Percentiles rank a stretch among this genome's conserved stretches.
phyloP scores from a whole-genome alignment of 1,140 invertebrate genomes.

The Sycophila sp. region DNA sequence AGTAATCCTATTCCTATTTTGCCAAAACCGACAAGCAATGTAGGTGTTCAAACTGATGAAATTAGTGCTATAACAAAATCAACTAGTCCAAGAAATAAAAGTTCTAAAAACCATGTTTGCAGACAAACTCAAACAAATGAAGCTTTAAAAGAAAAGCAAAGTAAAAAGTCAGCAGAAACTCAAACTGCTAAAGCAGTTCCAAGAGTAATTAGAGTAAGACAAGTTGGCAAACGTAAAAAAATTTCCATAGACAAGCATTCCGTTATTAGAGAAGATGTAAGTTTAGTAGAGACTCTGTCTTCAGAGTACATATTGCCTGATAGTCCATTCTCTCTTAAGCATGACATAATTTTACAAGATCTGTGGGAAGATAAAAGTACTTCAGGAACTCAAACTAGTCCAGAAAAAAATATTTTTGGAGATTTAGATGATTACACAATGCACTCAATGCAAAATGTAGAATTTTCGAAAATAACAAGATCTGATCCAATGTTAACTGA shows the following conservation, averaged over 20 bases:
- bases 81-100: constrained; percentile 46
- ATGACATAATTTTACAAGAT: constrained; percentile 60
- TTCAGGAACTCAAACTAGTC: constrained; percentile 63
- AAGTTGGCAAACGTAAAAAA: constrained; percentile 27
- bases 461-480: constrained; percentile 47
- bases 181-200: constrained; percentile 52
- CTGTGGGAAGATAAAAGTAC: constrained; percentile 63
- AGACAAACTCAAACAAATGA: constrained; percentile 66
- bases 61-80: constrained; percentile 47
- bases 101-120: constrained; percentile 55
- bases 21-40: constrained; percentile 54
- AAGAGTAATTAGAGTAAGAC: constrained; percentile 28
- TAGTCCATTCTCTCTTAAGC: constrained; percentile 57
- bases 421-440: constrained; percentile 54
- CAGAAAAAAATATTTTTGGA: constrained; percentile 56
- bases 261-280: constrained; percentile 52
- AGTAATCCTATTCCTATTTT: constrained; percentile 44
- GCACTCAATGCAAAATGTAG: constrained; percentile 54
- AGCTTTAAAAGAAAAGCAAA: constrained; percentile 49
- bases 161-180: constrained; percentile 62
- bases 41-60: constrained; percentile 61
- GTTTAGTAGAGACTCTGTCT: constrained; percentile 51
- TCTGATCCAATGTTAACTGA: constrained; percentile 61
- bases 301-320: constrained; percentile 62
- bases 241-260: constrained; percentile 31